Percentiles rank a stretch among this genome's conserved stretches.
Conservation (phyloP, 2,797 vertebrate species). For the Crossoptilon crossoptilon region DNA sequence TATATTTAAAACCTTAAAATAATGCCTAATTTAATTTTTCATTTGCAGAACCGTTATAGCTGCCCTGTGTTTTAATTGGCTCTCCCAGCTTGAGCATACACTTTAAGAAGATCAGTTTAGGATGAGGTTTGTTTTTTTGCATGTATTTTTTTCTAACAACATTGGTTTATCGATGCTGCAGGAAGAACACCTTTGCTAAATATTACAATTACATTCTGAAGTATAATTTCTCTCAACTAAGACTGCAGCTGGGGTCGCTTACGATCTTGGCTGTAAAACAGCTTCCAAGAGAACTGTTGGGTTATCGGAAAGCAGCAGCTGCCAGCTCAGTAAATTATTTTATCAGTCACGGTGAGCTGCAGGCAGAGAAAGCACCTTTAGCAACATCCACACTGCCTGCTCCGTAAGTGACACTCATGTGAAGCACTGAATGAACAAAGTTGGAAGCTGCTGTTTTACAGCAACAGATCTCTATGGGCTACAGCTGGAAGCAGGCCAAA, state of each 20-base stretch:
- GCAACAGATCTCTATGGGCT: neutral
- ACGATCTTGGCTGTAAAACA: neutral
- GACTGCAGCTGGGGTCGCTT: constrained; percentile 50
- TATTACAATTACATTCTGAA: constrained; percentile 35
- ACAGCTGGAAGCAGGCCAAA: neutral
- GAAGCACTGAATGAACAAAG: neutral
- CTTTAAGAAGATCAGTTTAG: constrained; percentile 46
- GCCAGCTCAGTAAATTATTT: constrained; percentile 66
- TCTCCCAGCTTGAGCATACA: neutral
- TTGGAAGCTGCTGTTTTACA: neutral
- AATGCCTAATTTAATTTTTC: neutral
- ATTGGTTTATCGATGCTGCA: constrained; percentile 39
- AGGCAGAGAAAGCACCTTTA: constrained; percentile 43
- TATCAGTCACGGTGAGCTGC: constrained; percentile 59
- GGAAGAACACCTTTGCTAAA: constrained; percentile 68
- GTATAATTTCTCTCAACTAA: constrained; percentile 49
- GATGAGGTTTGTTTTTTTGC: neutral
- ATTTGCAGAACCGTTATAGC: neutral
- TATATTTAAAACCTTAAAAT: constrained; percentile 17
- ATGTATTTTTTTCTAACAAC: neutral
- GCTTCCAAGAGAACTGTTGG: constrained; percentile 38
- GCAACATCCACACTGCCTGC: neutral
- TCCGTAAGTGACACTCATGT: neutral
- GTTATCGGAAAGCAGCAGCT: constrained; percentile 65
- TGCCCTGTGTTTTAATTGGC: constrained; percentile 5